These are phyloP conservation scores for Macaca fascicularis DNA, from an alignment of 2,113 vertebrate species.

Conservation along the genomic window T2T-MFA8v1.1 NC_088386.1:71832001-71832500, in stretches of 20 bases:
- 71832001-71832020: constrained; percentile 47
- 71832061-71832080: constrained; percentile 50
- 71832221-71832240: constrained; percentile 54
- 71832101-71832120: constrained; percentile 37
- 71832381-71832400: constrained; percentile 8
- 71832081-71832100: constrained; percentile 46
- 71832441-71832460: neutral
- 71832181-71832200: constrained; percentile 51
- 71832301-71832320: constrained; percentile 43
- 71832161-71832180: constrained; percentile 67
- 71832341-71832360: neutral
- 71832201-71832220: constrained; percentile 40
- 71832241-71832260: constrained; percentile 36
- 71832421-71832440: neutral
- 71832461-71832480: neutral
- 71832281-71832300: constrained; percentile 14
- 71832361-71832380: constrained; percentile 42
- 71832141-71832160: constrained; percentile 52
- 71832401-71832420: constrained; percentile 28
- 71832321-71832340: constrained; percentile 27
- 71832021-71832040: constrained; percentile 9
- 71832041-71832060: constrained; percentile 31
- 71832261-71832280: constrained; percentile 69
- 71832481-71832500: neutral
- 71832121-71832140: constrained; percentile 46